Evolutionary conservation across 2,888 invertebrate species (phyloP).

Genomic region (Chaitophorus viminalis): DNA sequence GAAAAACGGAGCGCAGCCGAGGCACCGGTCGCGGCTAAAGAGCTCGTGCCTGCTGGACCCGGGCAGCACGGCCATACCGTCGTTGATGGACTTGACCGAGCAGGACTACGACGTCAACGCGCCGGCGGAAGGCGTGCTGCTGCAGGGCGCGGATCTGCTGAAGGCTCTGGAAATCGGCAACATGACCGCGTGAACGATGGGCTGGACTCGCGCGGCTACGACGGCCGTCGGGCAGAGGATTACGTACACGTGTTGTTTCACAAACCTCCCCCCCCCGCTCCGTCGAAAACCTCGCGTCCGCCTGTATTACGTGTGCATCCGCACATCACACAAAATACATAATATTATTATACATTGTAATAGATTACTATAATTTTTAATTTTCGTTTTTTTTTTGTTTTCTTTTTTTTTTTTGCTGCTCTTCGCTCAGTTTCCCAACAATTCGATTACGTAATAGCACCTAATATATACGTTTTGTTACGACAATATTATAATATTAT

Average conservation of each 20-base stretch:
- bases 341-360: background rate
- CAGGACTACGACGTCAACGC: conserved; percentile 72
- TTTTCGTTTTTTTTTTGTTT: background rate
- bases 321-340: background rate
- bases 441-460: background rate
- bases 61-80: conserved; percentile 67
- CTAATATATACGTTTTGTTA: background rate
- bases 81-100: conserved; percentile 69
- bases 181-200: conserved; percentile 59
- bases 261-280: background rate
- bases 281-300: background rate
- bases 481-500: too few species aligned
- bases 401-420: too few species aligned
- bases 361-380: background rate
- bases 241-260: background rate
- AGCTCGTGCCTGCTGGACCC: conserved; percentile 69
- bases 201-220: too few species aligned
- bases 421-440: background rate
- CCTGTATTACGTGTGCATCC: background rate
- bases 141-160: conserved; percentile 70
- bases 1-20: conserved; percentile 40
- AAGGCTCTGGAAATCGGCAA: conserved; percentile 67
- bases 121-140: conserved; percentile 68
- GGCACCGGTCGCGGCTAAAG: conserved; percentile 58
- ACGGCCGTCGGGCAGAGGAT: too few species aligned